phyloP scores from a whole-genome alignment of 2,113 vertebrate species.

The Progne subis region DNA sequence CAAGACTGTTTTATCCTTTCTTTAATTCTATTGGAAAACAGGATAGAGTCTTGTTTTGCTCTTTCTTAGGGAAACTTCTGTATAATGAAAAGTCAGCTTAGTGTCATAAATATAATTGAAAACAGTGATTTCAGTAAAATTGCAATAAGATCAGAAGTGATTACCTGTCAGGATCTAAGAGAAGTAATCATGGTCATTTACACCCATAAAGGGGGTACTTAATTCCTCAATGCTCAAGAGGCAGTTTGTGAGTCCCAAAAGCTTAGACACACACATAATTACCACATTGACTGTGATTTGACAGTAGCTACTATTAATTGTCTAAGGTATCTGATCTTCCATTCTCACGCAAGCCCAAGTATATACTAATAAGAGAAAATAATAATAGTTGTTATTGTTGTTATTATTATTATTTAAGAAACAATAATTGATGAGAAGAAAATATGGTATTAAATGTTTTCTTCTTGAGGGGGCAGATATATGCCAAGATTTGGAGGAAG shows the following conservation, averaged over 20 bases:
- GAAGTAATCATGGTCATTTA: background rate
- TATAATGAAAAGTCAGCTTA: background rate
- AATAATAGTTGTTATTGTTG: accelerated
- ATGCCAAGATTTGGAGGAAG: background rate
- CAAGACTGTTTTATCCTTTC: background rate
- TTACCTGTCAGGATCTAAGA: background rate
- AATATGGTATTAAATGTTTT: background rate
- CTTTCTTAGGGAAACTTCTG: background rate
- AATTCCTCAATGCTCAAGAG: background rate
- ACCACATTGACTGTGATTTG: background rate
- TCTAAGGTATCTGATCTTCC: background rate
- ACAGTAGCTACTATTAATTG: background rate
- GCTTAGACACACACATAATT: background rate
- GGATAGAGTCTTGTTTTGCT: background rate
- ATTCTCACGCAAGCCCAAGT: background rate
- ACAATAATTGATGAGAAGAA: background rate
- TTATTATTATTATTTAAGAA: background rate
- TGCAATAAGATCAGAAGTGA: background rate
- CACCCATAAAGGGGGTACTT: background rate
- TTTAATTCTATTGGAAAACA: background rate
- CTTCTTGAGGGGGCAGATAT: background rate
- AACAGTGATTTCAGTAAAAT: background rate
- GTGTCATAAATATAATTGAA: background rate
- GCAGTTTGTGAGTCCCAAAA: background rate
- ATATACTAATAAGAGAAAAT: background rate